A percentile compares a stretch with the other conserved stretches of the same genome.
Conservation (phyloP, 2,888 invertebrate genomes). For the Chrysolina oricalcia region DNA sequence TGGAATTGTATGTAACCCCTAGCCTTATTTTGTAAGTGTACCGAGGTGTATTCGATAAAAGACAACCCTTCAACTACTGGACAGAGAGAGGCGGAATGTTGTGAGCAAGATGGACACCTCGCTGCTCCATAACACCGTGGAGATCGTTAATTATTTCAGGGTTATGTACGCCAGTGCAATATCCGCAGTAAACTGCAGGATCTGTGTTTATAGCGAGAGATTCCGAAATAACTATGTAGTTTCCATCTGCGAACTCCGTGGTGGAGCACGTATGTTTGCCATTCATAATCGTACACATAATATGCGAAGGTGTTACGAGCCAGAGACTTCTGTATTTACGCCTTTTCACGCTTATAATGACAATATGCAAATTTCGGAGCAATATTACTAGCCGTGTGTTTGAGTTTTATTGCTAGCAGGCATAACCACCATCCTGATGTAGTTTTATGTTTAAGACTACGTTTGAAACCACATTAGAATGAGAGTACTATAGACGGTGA, state of each 20-base stretch:
- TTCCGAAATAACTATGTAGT: not conserved
- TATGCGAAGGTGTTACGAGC: not conserved
- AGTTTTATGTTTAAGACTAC: no score
- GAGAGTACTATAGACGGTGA: no score
- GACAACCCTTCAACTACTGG: no score
- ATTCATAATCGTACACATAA: not conserved
- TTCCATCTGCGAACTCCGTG: not conserved
- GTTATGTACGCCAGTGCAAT: not conserved
- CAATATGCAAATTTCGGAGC: not conserved
- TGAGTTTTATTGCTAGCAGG: not conserved
- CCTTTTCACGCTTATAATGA: not conserved
- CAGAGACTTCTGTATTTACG: not conserved
- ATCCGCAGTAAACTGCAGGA: no score
- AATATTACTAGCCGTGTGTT: not conserved
- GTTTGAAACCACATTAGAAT: no score
- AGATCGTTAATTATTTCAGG: conserved; percentile 1
- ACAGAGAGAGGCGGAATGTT: no score
- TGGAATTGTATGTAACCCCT: no score
- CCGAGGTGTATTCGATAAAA: no score
- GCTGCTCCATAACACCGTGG: not conserved
- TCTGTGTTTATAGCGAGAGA: not conserved
- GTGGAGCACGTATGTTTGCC: conserved; percentile 1
- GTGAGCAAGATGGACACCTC: not conserved
- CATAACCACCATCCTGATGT: not conserved
- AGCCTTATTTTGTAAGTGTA: no score